Base-by-base conservation (phyloP, 2,888 invertebrate genomes). In the Chrysolina oricalcia region DNA sequence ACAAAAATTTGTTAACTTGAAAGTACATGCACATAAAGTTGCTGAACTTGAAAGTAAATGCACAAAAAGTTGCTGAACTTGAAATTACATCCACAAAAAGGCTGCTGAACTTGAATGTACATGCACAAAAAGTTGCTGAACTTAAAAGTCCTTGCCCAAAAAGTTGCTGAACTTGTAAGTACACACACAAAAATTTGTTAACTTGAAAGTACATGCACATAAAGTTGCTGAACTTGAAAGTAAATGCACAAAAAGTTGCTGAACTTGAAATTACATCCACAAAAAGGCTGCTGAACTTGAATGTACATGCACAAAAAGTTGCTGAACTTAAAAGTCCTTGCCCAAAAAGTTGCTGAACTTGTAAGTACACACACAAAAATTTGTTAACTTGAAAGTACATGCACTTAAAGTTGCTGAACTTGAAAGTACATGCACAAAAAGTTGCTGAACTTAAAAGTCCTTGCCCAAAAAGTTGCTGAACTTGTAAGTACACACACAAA, bases 1-100 rank as follows among this genome's bases (percentile, higher is more conserved):
- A 67, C 2, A 43, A 35, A 35, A 35, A 8, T 35, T 35, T 35
- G 6, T 3, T 4, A 35, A 35, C 35, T 35, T 8, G 8, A 35
- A 35, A 35, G 35, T 35, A 35, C 67, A 67, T 67, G 67, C 67
- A 67, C 2, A 43, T 17, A 35, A 35, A 35, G 35, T 35, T 35
- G 3, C 35, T 3, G 35, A 35, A 35, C 35, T 35, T 8, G 8
- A 35, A 35, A 35, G 35, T 35, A 35, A 50, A 67, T 67, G 67
- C 67, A 67, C 2, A 43, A n/a, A 35, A 35, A 35, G 35, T 35
- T 35, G 3, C 35, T 3, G 35, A 35, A 35, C 35, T 35, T 8
- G 8, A 35, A 35, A 35, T 4, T 35, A 35, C 67, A 67, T 67
- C 50, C 67, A 67, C 2, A 43, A 35, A 35, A 35, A n/a, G n/a